Conservation (phyloP, 2,797 vertebrate species). For the Rhodeus uyekii region DNA sequence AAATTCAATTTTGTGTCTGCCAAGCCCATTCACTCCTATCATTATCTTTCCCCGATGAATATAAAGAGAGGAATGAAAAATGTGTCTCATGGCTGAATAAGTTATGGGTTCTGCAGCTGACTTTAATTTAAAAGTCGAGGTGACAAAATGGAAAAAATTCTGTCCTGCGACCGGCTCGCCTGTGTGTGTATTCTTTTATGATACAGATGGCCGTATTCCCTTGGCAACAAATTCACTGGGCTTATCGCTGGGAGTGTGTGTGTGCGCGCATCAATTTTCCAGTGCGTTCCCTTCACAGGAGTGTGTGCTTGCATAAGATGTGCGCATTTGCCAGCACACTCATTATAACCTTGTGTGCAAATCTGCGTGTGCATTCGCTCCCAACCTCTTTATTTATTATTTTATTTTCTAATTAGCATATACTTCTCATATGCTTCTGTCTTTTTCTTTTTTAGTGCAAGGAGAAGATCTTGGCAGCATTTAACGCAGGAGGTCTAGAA, state of each 20-base stretch:
- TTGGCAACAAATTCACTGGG: constrained; percentile 48
- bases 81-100: constrained; percentile 50
- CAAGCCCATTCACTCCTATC: constrained; percentile 21
- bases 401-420: constrained; percentile 59
- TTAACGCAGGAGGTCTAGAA: constrained; percentile 50
- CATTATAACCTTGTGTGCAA: constrained; percentile 67
- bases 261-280: constrained; percentile 73
- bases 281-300: constrained; percentile 65
- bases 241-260: constrained; percentile 65
- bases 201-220: constrained; percentile 49
- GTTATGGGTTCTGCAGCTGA: constrained; percentile 43
- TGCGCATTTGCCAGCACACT: constrained; percentile 68
- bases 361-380: constrained; percentile 42
- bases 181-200: constrained; percentile 50
- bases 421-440: constrained; percentile 63
- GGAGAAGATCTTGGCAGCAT: constrained; percentile 40
- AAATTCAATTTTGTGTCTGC: constrained; percentile 35
- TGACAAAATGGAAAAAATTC: constrained; percentile 53
- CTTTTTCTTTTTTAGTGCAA: constrained; percentile 11
- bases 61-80: constrained; percentile 51
- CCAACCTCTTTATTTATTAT: constrained; percentile 29
- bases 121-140: constrained; percentile 58
- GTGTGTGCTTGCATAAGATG: constrained; percentile 78
- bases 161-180: constrained; percentile 13
- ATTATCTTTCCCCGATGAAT: constrained; percentile 45